phyloP scores from a whole-genome alignment of 2,888 invertebrate species.

The Tipula confusa region DNA sequence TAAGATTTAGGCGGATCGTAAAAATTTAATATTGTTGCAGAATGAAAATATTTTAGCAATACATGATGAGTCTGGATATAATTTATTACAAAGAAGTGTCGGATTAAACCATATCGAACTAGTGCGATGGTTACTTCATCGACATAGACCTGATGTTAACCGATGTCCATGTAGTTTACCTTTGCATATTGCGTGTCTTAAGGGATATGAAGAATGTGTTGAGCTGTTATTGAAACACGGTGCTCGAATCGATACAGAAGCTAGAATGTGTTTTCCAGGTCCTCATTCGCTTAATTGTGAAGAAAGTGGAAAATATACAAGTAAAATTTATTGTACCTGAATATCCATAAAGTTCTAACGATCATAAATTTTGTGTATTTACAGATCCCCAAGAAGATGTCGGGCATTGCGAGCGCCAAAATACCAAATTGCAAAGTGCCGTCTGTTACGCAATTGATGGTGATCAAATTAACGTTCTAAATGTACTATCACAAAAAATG shows the following conservation, averaged over 20 bases:
- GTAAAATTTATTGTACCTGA: slow-evolving; percentile 36
- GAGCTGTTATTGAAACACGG: slow-evolving; percentile 65
- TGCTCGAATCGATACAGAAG: slow-evolving; percentile 65
- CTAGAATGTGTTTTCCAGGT: slow-evolving; percentile 71
- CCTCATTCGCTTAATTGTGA: slow-evolving; percentile 67
- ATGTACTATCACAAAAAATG: slow-evolving; percentile 61
- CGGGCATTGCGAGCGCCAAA: slow-evolving; percentile 50
- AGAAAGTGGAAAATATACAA: slow-evolving; percentile 60
- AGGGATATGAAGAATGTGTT: slow-evolving; percentile 67
- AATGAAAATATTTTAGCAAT: slow-evolving; percentile 64
- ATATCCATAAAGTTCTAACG: no score
- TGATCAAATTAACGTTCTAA: slow-evolving; percentile 65
- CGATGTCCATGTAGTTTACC: slow-evolving; percentile 70
- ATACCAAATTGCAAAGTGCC: slow-evolving; percentile 61
- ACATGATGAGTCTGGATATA: slow-evolving; percentile 64
- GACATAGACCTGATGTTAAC: slow-evolving; percentile 62
- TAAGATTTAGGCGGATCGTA: no score
- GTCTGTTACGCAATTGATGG: slow-evolving; percentile 69
- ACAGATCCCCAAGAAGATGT: slow-evolving; percentile 51
- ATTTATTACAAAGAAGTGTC: slow-evolving; percentile 68
- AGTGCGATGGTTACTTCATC: slow-evolving; percentile 61
- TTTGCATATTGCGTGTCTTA: slow-evolving; percentile 67
- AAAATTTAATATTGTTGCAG: slow-evolving; percentile 49
- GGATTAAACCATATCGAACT: slow-evolving; percentile 66
- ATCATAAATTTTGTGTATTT: no score